Conservation (phyloP, 1,140 invertebrate species). For the Drosophila triauraria region DNA sequence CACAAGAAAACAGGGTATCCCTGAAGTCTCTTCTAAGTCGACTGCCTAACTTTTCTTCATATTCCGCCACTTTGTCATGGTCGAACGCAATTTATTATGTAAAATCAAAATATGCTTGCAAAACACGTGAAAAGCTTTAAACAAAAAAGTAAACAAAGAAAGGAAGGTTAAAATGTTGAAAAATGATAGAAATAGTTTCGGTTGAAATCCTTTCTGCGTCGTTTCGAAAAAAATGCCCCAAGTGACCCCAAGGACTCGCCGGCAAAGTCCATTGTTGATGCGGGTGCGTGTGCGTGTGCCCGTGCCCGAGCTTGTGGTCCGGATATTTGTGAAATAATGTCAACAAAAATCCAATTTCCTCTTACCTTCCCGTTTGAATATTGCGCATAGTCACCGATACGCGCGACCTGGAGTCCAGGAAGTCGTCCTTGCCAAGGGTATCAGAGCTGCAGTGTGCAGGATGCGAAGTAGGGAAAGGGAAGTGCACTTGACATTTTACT, state of each 20-base stretch:
- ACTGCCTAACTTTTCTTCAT: not conserved
- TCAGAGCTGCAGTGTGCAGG: conserved; percentile 2
- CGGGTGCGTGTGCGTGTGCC: not conserved
- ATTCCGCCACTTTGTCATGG: conserved; percentile 11
- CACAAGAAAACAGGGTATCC: not conserved
- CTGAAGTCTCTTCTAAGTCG: not conserved
- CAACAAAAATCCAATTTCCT: conserved; percentile 84
- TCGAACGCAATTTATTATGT: conserved; percentile 61
- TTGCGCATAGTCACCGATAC: conserved; percentile 46
- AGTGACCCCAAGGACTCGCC: conserved; percentile 11
- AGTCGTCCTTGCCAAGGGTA: conserved; percentile 1
- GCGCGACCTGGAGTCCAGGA: conserved; percentile 27
- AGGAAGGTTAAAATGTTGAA: not conserved
- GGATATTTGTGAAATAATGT: conserved; percentile 83
- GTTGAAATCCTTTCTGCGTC: not conserved
- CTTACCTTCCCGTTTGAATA: conserved; percentile 75
- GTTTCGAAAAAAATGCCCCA: not conserved
- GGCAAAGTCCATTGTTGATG: conserved; percentile 20
- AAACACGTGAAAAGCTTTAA: not conserved
- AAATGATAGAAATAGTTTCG: conserved; percentile 9
- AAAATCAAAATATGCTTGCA: conserved; percentile 59
- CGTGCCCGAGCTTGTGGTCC: conserved; percentile 24
- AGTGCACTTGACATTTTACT: conserved; percentile 62
- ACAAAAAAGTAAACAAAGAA: not conserved
- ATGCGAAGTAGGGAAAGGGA: not conserved